These are phyloP conservation scores for Parelbella ahira DNA, from an alignment of 2,888 invertebrate genomes.

Conservation along the genomic window DNA sequence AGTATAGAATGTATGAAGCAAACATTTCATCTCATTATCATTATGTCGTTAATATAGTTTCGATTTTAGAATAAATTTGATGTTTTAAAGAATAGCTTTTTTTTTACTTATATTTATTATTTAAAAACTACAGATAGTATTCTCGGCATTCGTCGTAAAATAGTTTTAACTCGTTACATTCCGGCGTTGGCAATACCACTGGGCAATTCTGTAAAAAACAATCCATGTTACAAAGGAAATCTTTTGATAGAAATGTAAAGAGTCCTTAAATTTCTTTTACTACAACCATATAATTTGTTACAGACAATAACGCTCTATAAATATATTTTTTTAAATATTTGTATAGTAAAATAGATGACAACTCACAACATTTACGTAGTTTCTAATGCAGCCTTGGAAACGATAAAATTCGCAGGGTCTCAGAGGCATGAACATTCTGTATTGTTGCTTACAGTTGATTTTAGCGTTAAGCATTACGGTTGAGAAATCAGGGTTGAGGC, in stretches of 20 bases:
- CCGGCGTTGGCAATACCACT: conserved; percentile 34
- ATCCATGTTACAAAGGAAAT: too few relatives aligned
- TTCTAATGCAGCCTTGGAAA: conserved; percentile 47
- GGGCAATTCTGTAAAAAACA: conserved; percentile 60
- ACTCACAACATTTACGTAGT: conserved; percentile 44
- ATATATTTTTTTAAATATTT: too few relatives aligned
- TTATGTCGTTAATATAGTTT: conserved; percentile 38
- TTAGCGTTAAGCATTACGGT: conserved; percentile 45
- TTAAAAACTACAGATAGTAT: conserved; percentile 37
- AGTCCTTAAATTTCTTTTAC: too few relatives aligned
- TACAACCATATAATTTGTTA: too few relatives aligned
- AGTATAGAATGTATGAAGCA: conserved; percentile 39
- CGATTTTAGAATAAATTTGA: conserved; percentile 52
- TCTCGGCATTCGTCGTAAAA: conserved; percentile 52
- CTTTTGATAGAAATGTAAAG: not conserved
- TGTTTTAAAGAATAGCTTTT: conserved; percentile 36
- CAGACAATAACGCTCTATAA: too few relatives aligned
- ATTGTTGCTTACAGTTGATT: conserved; percentile 40
- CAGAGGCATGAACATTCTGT: conserved; percentile 39
- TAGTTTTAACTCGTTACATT: conserved; percentile 43
- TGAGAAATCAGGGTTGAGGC: conserved; percentile 46
- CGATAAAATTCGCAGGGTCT: conserved; percentile 40
- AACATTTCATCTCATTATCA: conserved; percentile 49
- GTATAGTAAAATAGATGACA: too few relatives aligned
- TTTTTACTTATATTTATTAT: conserved; percentile 21